Conservation (phyloP, 1,140 invertebrate species). For the Ostrea edulis region DNA sequence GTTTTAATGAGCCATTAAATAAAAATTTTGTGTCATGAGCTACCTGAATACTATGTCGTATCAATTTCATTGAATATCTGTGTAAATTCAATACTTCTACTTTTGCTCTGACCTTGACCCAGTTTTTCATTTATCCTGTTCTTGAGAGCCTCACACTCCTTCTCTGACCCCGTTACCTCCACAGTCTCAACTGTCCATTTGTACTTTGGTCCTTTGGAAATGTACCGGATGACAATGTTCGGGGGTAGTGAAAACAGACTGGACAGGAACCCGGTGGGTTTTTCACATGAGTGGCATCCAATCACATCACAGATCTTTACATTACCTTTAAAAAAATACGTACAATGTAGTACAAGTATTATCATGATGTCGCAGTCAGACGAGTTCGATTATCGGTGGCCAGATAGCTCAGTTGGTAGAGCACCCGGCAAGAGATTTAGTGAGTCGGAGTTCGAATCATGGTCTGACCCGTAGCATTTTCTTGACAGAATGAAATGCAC, state of each 20-base stretch:
- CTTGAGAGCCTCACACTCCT: slow-evolving; percentile 1
- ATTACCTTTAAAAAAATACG: not conserved
- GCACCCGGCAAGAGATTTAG: not conserved
- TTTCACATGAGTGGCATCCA: not conserved
- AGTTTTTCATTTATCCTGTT: not conserved
- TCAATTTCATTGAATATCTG: too few relatives aligned
- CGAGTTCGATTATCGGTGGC: too few relatives aligned
- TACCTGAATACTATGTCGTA: too few relatives aligned
- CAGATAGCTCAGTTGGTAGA: too few relatives aligned
- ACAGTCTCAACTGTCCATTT: slow-evolving; percentile 23
- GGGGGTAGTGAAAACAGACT: not conserved
- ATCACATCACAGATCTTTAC: slow-evolving; percentile 20
- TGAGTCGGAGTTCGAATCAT: not conserved
- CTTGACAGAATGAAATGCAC: too few relatives aligned
- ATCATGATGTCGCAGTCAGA: too few relatives aligned
- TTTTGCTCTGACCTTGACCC: not conserved
- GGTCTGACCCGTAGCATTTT: too few relatives aligned
- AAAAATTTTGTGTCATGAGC: too few relatives aligned
- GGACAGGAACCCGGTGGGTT: not conserved
- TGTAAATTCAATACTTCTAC: too few relatives aligned
- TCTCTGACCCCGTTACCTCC: not conserved
- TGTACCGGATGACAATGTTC: not conserved
- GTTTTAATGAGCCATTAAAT: too few relatives aligned
- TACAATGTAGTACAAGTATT: not conserved
- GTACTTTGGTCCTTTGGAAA: not conserved